These are phyloP conservation scores for Eupithecia exiguata DNA, from an alignment of 2,888 invertebrate species.

Conservation along the genomic window DNA sequence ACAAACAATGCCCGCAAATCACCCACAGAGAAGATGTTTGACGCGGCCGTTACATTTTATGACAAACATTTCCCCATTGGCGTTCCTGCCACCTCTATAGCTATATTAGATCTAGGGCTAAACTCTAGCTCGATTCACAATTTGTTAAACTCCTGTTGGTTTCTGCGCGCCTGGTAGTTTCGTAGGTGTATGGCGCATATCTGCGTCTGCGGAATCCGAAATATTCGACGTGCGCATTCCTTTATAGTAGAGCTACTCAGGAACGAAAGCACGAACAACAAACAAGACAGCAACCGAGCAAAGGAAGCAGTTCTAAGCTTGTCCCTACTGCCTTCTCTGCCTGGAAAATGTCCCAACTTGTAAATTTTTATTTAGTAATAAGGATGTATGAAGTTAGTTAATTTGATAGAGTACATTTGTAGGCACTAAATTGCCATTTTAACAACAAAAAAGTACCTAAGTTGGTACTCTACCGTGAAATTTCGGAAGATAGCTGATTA, in stretches of 20 bases:
- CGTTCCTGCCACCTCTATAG: slow-evolving; percentile 43
- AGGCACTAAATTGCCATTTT: neutral
- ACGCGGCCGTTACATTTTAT: slow-evolving; percentile 58
- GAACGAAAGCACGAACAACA: neutral
- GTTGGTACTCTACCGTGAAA: neutral
- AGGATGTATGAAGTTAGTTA: neutral
- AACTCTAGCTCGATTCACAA: slow-evolving; percentile 8
- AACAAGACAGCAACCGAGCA: neutral
- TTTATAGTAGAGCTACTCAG: neutral
- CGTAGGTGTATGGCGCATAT: slow-evolving; percentile 43
- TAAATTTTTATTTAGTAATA: neutral
- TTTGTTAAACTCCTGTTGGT: slow-evolving; percentile 6
- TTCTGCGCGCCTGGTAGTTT: slow-evolving; percentile 43
- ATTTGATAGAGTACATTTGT: neutral
- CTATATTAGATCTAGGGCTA: slow-evolving; percentile 23
- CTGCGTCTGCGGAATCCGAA: slow-evolving; percentile 30
- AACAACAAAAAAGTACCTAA: neutral
- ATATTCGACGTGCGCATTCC: slow-evolving; percentile 17
- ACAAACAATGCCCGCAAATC: slow-evolving; percentile 72
- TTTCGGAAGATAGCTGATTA: neutral
- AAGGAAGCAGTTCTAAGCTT: neutral
- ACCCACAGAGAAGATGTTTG: slow-evolving; percentile 72
- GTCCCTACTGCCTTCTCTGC: neutral
- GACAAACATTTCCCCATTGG: slow-evolving; percentile 43
- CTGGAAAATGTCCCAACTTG: neutral